Evolutionary conservation across 2,113 vertebrate genomes (phyloP).

Genomic region (Myotis yumanensis): DNA sequence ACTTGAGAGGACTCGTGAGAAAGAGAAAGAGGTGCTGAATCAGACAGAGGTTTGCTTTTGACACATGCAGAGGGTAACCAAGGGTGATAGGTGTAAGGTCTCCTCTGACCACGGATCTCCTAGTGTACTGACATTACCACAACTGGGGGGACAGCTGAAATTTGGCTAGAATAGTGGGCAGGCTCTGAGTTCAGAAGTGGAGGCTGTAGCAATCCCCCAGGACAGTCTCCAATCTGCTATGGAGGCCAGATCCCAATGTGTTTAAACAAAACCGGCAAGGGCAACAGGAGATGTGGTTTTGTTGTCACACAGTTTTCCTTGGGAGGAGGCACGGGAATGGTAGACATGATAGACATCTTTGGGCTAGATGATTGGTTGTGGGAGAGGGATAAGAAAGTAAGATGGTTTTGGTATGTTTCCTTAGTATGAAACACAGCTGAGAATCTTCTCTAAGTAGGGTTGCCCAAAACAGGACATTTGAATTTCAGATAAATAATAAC

Average conservation of each 20-base stretch:
- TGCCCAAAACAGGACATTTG: background rate
- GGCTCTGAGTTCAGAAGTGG: background rate
- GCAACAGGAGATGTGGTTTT: background rate
- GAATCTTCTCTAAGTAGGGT: background rate
- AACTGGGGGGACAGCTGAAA: background rate
- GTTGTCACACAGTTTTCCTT: background rate
- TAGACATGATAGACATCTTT: background rate
- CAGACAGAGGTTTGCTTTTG: background rate
- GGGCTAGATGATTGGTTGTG: background rate
- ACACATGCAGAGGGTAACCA: background rate
- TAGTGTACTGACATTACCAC: background rate
- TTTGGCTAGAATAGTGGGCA: background rate
- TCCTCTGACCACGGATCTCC: background rate
- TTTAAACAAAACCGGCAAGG: background rate
- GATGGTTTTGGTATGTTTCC: background rate
- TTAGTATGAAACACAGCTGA: background rate
- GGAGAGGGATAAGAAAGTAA: background rate
- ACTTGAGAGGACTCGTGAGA: background rate
- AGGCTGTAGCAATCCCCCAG: background rate
- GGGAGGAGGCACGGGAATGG: background rate
- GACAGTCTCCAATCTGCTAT: background rate
- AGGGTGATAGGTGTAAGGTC: background rate
- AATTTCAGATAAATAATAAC: background rate
- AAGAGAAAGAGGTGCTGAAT: background rate
- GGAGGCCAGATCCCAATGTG: background rate